A percentile compares a stretch with the other conserved stretches of the same genome.
These are phyloP conservation scores for Sebastiscus tertius DNA, from an alignment of 2,797 vertebrate species.

Conservation along the genomic window DNA sequence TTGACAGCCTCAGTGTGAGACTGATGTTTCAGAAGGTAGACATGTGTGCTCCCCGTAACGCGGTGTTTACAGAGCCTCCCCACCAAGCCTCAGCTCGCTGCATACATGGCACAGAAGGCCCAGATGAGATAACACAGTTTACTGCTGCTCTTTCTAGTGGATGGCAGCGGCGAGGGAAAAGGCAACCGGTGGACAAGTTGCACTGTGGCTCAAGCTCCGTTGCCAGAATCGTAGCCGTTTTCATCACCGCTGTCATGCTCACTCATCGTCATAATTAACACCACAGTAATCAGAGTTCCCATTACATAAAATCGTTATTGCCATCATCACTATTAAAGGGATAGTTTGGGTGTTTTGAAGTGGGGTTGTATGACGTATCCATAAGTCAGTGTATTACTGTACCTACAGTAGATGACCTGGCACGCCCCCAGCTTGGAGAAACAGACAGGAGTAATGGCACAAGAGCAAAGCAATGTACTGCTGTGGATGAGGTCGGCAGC, in stretches of 20 bases:
- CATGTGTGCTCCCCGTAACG: slow-evolving; percentile 70
- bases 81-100: slow-evolving; percentile 66
- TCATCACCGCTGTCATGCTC: neutral
- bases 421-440: neutral
- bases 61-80: slow-evolving; percentile 77
- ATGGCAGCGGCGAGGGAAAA: slow-evolving; percentile 26
- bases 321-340: neutral
- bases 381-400: neutral
- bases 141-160: slow-evolving; percentile 59
- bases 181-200: slow-evolving; percentile 28
- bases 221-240: neutral
- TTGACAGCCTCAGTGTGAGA: slow-evolving; percentile 80
- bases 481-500: neutral
- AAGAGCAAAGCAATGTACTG: neutral
- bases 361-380: neutral
- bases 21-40: slow-evolving; percentile 76
- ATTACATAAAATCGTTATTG: neutral
- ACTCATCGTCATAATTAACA: neutral
- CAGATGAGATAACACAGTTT: slow-evolving; percentile 64
- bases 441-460: neutral
- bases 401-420: neutral
- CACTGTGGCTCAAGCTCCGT: neutral
- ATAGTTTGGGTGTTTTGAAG: neutral
- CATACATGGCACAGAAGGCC: slow-evolving; percentile 68
- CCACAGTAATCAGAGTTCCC: neutral